phyloP scores from a whole-genome alignment of 2,113 vertebrate species.

The Chrysemys picta region DNA sequence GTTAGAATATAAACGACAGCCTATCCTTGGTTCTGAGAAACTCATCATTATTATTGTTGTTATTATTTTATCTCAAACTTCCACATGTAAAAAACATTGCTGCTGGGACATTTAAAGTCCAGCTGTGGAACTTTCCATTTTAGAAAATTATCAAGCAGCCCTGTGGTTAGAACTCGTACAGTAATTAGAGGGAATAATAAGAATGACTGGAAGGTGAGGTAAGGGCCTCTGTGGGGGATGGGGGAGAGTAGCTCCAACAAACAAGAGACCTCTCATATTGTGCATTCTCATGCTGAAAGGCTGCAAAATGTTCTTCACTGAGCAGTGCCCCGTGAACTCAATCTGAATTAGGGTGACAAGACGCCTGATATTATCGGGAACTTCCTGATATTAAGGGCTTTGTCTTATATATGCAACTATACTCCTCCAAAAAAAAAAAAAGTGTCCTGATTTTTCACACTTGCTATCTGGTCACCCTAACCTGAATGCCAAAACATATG shows the following conservation, averaged over 20 bases:
- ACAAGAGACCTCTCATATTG: background rate
- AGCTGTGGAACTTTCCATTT: background rate
- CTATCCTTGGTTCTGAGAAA: background rate
- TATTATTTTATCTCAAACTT: background rate
- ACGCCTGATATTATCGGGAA: background rate
- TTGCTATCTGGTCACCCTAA: background rate
- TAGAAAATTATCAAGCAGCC: background rate
- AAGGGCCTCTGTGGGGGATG: rapidly evolving
- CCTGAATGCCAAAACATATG: background rate
- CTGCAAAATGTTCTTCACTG: rapidly evolving
- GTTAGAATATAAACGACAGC: background rate
- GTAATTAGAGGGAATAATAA: rapidly evolving
- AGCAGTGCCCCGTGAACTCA: background rate
- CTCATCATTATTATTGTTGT: rapidly evolving
- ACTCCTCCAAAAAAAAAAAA: background rate
- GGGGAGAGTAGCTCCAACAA: background rate
- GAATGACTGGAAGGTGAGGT: background rate
- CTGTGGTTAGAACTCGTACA: rapidly evolving
- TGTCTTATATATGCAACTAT: background rate
- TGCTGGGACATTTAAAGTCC: background rate
- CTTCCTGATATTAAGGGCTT: background rate
- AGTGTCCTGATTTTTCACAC: background rate
- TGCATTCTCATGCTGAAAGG: rapidly evolving
- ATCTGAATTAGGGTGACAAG: background rate
- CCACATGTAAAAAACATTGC: background rate